Evolutionary conservation across 2,888 invertebrate species (phyloP).

Genomic region (Pollenia griseotomentosa): DNA sequence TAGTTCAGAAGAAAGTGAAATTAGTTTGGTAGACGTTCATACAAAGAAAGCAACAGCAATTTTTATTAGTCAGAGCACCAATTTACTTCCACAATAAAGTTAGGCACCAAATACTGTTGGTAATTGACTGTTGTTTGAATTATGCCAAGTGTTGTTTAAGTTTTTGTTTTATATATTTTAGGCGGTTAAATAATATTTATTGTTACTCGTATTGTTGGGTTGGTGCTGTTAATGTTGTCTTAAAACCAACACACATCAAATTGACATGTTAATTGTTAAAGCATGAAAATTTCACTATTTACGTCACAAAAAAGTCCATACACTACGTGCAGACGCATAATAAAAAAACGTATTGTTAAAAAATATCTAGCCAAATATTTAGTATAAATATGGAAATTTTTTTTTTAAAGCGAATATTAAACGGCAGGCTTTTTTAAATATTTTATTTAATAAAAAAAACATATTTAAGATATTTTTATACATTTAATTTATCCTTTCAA

Average conservation of each 20-base stretch:
- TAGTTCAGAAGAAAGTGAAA: slow-evolving; percentile 73
- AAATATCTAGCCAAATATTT: too few species aligned
- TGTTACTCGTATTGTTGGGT: neutral
- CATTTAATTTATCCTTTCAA: too few species aligned
- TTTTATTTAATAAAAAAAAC: too few species aligned
- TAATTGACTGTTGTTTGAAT: too few species aligned
- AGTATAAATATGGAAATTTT: too few species aligned
- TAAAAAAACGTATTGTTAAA: neutral
- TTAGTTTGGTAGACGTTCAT: slow-evolving; percentile 52
- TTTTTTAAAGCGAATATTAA: too few species aligned
- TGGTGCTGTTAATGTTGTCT: neutral
- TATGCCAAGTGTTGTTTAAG: neutral
- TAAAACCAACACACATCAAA: slow-evolving; percentile 79
- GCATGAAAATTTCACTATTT: slow-evolving; percentile 77
- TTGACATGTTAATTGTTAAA: slow-evolving; percentile 75
- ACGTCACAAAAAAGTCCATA: slow-evolving; percentile 66
- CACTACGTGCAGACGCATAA: neutral
- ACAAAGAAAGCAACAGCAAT: slow-evolving; percentile 29
- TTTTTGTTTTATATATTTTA: slow-evolving; percentile 1
- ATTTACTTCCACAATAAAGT: neutral
- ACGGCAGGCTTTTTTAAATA: too few species aligned
- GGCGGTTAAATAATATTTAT: slow-evolving; percentile 44
- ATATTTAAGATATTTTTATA: too few species aligned
- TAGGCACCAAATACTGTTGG: too few species aligned
- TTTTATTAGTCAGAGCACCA: neutral